phyloP scores from a whole-genome alignment of 2,113 vertebrate species.

The Aviceda subcristata region DNA sequence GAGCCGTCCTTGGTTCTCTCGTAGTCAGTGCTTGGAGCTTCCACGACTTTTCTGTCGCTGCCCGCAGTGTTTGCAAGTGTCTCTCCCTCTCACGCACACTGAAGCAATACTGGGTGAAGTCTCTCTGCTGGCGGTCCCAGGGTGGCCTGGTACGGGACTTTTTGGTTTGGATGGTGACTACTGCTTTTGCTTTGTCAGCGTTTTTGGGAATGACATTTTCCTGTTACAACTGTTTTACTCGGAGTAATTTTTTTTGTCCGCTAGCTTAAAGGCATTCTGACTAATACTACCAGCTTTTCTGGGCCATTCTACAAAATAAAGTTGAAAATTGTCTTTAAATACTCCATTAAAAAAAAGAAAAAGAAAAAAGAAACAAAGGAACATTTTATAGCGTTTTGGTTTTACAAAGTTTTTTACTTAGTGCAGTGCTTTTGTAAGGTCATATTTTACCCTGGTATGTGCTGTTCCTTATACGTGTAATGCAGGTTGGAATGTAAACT shows the following conservation, averaged over 20 bases:
- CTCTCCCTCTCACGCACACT: not conserved
- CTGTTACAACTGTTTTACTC: not conserved
- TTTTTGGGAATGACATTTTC: not conserved
- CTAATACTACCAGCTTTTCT: not conserved
- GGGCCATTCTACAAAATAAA: not conserved
- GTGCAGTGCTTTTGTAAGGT: not conserved
- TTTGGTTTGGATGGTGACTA: not conserved
- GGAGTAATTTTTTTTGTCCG: not conserved
- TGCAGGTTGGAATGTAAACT: not conserved
- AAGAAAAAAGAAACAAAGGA: rapidly evolving
- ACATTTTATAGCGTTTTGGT: rapidly evolving
- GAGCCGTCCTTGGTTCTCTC: not conserved
- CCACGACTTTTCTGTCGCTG: not conserved
- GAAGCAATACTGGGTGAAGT: not conserved
- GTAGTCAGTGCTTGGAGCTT: not conserved
- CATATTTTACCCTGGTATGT: not conserved
- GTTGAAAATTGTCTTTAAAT: not conserved
- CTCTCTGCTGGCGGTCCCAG: not conserved
- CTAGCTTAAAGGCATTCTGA: not conserved
- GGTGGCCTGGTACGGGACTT: not conserved
- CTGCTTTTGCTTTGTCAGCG: not conserved
- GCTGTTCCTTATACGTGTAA: not conserved
- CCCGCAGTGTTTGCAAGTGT: not conserved
- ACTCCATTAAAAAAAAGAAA: not conserved
- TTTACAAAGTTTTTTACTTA: not conserved